Conservation (phyloP, 2,113 vertebrate genomes). For the Hyaena hyaena region DNA sequence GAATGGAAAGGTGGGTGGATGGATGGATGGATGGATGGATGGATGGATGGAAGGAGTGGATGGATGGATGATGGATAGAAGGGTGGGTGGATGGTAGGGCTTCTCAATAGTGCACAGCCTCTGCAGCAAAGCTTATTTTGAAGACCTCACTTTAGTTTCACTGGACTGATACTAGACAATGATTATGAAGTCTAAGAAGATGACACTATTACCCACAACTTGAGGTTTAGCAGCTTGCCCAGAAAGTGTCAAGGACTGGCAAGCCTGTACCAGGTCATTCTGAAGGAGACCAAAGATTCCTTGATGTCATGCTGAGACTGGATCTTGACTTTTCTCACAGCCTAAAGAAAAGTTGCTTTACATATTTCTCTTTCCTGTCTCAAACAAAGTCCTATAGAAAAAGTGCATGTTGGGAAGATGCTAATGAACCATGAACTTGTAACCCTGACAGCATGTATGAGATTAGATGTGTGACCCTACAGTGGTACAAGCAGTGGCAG, state of each 20-base stretch:
- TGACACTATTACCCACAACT: not conserved
- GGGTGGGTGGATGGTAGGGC: no score
- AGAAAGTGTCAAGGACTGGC: not conserved
- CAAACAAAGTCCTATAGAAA: not conserved
- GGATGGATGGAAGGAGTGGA: not conserved
- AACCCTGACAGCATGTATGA: not conserved
- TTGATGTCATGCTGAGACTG: not conserved
- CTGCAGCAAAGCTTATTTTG: not conserved
- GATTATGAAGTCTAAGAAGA: conserved; percentile 7
- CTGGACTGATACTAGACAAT: not conserved
- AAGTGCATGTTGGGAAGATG: not conserved
- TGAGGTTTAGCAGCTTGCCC: not conserved
- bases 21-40: not conserved
- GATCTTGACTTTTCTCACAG: not conserved
- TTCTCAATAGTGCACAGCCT: not conserved
- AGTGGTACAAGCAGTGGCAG: not conserved
- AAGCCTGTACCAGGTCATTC: not conserved
- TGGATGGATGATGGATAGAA: no score
- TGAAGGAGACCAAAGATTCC: not conserved
- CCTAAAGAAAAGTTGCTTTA: not conserved
- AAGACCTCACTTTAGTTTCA: not conserved
- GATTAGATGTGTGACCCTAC: not conserved
- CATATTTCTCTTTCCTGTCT: not conserved
- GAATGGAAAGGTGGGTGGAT: not conserved
- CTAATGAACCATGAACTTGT: not conserved